Percentiles rank a stretch among this genome's conserved stretches.
phyloP scores from a whole-genome alignment of 2,113 vertebrate species.

The Calypte anna region DNA sequence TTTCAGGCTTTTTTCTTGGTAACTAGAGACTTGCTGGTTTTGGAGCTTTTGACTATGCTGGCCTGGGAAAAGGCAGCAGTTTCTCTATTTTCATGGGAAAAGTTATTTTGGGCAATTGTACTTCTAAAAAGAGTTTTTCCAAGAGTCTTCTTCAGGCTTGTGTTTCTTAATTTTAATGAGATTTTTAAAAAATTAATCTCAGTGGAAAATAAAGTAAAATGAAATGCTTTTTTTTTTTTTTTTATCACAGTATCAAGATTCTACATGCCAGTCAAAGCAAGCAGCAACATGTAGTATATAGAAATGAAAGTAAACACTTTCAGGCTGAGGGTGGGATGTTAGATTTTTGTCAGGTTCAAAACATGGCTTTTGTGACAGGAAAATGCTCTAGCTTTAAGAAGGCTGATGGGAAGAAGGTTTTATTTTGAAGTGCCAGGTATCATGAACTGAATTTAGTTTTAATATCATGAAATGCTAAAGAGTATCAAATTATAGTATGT shows the following conservation, averaged over 20 bases:
- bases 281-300: no score
- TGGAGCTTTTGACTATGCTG: not conserved
- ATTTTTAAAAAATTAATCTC: no score
- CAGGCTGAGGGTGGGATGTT: no score
- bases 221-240: no score
- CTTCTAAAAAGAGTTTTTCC: not conserved
- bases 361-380: not conserved
- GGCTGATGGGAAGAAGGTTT: not conserved
- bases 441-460: not conserved
- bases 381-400: not conserved
- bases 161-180: no score
- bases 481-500: not conserved
- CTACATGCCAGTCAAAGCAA: no score
- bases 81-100: conserved; percentile 7
- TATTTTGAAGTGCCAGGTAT: not conserved
- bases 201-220: no score
- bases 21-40: not conserved
- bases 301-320: no score
- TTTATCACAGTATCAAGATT: no score
- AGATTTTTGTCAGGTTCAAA: not conserved
- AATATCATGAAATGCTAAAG: not conserved
- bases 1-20: accelerated
- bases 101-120: not conserved
- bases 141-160: conserved; percentile 1
- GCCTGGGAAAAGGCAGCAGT: not conserved